Percentiles rank a stretch among this genome's conserved stretches.
phyloP scores from a whole-genome alignment of 2,888 invertebrate species.

The Cerastis rubricosa region DNA sequence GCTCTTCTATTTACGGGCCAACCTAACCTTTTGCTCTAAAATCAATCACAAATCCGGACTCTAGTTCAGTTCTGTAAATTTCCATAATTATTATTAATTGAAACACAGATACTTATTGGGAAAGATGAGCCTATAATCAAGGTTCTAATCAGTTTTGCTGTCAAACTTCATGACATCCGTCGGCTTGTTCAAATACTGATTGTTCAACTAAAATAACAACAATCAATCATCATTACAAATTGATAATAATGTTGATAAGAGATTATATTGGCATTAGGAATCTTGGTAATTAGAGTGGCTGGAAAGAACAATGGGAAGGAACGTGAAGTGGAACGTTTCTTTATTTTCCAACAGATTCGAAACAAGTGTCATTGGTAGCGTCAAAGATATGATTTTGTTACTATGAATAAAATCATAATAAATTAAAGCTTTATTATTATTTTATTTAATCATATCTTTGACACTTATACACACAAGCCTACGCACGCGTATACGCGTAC shows the following conservation, averaged over 20 bases:
- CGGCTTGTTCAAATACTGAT: background rate
- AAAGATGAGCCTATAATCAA: background rate
- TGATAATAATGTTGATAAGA: background rate
- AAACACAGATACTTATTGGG: background rate
- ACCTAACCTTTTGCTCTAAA: too few species aligned
- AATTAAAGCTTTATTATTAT: too few species aligned
- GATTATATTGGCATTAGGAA: background rate
- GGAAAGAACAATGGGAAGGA: background rate
- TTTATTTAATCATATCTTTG: too few species aligned
- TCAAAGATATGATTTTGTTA: too few species aligned
- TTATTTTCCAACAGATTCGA: background rate
- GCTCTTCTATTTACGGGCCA: too few species aligned
- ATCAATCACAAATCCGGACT: too few species aligned
- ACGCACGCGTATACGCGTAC: too few species aligned
- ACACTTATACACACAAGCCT: too few species aligned
- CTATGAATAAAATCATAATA: too few species aligned
- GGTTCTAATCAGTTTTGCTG: background rate
- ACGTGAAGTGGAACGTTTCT: too few species aligned
- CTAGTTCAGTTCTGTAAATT: too few species aligned
- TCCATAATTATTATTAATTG: background rate
- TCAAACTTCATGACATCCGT: background rate
- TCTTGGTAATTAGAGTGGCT: background rate
- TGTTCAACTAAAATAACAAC: background rate
- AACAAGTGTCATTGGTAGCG: too few species aligned
- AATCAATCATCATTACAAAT: constrained; percentile 9